Percentiles rank a stretch among this genome's conserved stretches.
These are phyloP conservation scores for Trichonephila inaurata DNA, from an alignment of 1,140 invertebrate genomes.

Conservation along the genomic window DNA sequence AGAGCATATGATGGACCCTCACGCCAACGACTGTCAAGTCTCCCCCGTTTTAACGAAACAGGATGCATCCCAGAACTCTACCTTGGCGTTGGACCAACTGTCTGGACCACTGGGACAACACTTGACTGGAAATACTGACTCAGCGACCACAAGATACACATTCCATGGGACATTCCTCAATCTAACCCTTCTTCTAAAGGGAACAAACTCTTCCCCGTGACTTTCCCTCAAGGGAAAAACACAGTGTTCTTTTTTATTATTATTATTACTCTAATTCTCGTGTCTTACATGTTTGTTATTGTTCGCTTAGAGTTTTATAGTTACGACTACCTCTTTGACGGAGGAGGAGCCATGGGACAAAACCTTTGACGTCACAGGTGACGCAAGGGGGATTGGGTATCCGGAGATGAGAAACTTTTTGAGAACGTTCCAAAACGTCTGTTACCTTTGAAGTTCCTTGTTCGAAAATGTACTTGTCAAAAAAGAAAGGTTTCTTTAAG, in stretches of 20 bases:
- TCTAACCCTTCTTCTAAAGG: not conserved
- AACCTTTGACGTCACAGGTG: not conserved
- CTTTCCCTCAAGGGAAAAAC: no score
- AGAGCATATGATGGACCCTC: not conserved
- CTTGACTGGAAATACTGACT: constrained; percentile 41
- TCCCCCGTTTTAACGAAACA: no score
- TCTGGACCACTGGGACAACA: not conserved
- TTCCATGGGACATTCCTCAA: constrained; percentile 22
- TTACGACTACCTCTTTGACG: constrained; percentile 29
- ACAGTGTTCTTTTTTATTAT: not conserved
- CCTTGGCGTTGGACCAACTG: constrained; percentile 14
- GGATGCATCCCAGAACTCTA: no score
- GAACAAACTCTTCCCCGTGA: no score
- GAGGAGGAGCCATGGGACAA: constrained; percentile 1
- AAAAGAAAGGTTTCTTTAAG: no score
- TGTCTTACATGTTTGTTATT: constrained; percentile 10
- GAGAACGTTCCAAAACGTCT: not conserved
- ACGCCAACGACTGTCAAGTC: not conserved
- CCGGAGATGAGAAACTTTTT: not conserved
- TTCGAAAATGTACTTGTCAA: no score
- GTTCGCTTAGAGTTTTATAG: constrained; percentile 48
- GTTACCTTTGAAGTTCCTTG: not conserved
- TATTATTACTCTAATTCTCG: not conserved
- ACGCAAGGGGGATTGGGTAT: not conserved
- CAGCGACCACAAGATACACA: constrained; percentile 24